phyloP scores from a whole-genome alignment of 37 sponge, comb jelly and placozoan species.

The Aplysina aerophoba region DNA sequence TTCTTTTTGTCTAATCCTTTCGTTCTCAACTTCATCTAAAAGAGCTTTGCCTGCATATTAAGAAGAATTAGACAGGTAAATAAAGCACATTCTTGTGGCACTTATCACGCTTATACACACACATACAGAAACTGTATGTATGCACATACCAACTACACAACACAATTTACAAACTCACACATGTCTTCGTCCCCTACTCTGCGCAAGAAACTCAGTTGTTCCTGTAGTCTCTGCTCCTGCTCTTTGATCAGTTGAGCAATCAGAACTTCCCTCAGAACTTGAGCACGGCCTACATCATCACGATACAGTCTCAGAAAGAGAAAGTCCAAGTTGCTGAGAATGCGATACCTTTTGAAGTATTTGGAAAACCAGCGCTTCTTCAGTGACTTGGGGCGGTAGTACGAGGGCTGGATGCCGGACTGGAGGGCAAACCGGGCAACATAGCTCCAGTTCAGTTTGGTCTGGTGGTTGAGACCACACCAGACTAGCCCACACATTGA shows the following conservation, averaged over 20 bases:
- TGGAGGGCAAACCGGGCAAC: constrained; percentile 59
- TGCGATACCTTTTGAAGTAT: not conserved
- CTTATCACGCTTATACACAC: too few relatives aligned
- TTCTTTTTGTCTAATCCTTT: too few relatives aligned
- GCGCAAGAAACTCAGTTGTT: not conserved
- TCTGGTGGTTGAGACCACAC: constrained; percentile 42
- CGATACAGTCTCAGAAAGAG: not conserved
- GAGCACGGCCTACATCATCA: constrained; percentile 18
- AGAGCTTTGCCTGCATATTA: too few relatives aligned
- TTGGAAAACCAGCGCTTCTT: not conserved
- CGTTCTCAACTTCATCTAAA: too few relatives aligned
- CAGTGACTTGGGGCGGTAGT: constrained; percentile 37
- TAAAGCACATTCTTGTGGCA: too few relatives aligned
- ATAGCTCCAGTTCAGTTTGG: constrained; percentile 40
- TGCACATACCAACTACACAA: not conserved
- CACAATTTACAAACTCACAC: not conserved
- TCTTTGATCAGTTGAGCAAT: not conserved
- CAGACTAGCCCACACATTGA: constrained; percentile 41
- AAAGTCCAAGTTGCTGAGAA: not conserved
- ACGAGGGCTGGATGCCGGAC: constrained; percentile 33
- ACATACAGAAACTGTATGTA: too few relatives aligned
- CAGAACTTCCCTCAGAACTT: constrained; percentile 26
- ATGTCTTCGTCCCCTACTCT: not conserved
- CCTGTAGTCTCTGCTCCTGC: not conserved
- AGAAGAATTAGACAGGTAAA: too few relatives aligned